phyloP scores from a whole-genome alignment of 2,113 vertebrate genomes.

The Heterocephalus glaber region DNA sequence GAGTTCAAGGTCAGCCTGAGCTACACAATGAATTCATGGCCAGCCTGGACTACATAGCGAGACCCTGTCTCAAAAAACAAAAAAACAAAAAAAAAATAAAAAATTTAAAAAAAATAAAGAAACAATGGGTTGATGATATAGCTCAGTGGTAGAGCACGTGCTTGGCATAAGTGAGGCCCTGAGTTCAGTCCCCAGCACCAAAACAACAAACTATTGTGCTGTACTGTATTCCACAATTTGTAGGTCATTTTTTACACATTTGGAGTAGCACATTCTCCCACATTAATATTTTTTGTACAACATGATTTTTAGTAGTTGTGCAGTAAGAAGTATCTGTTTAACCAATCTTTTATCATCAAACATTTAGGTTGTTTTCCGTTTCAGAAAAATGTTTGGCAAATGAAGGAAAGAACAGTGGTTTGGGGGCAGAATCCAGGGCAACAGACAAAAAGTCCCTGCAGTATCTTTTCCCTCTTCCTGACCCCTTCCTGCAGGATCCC shows the following conservation, averaged over 20 bases:
- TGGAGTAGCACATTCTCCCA: neutral
- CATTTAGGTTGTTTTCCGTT: slow-evolving; percentile 63
- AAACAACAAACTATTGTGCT: neutral
- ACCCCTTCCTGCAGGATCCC: neutral
- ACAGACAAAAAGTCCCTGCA: slow-evolving; percentile 37
- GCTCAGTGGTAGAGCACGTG: neutral
- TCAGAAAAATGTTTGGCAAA: slow-evolving; percentile 53
- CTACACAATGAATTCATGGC: neutral
- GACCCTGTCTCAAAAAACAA: neutral
- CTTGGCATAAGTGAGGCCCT: neutral
- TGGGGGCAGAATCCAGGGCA: neutral
- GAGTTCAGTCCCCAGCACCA: neutral
- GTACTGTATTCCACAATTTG: neutral
- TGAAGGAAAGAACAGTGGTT: slow-evolving; percentile 38
- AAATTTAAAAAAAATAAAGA: neutral
- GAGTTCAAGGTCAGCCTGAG: neutral
- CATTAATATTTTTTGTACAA: neutral
- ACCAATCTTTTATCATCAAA: slow-evolving; percentile 29
- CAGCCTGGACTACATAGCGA: neutral
- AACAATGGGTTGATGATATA: neutral
- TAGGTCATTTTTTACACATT: neutral
- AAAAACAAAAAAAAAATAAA: neutral
- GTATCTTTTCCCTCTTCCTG: neutral
- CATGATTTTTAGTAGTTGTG: neutral
- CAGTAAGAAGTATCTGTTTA: slow-evolving; percentile 19